Base-by-base conservation (phyloP, 2,797 vertebrate species). In the Macroramphosus scolopax region DNA sequence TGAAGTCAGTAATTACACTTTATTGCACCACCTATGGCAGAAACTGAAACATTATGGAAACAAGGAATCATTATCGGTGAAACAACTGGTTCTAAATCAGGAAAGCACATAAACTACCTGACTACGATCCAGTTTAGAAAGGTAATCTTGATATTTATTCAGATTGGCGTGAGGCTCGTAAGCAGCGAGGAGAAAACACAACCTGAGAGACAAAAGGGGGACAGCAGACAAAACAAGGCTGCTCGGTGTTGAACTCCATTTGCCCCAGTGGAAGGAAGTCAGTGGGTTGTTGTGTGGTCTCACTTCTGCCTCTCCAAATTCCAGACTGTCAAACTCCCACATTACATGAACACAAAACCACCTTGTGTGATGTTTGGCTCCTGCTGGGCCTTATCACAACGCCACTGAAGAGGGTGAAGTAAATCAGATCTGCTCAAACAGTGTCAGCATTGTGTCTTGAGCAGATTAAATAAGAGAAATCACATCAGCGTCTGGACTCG, bases 291-390 rank as follows among this genome's bases (percentile, higher is more conserved):
- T 80, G 72, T 75, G 70, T 70, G 74, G 68, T 52, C 70, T 65
- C 5, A 8, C 43, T 73, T 46, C 55, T 61, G 49, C 53, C 35
- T 33, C 53, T 22, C 43, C 57, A 53, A 63, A 78, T 68, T 80
- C 68, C 73, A 75, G 45, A 16, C 32, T 0, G 33, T 73, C 53
- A 57, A 46, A 49, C 48, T 80, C 70, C 68, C 49, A 75, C 60
- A 47, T 72, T 67, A 73, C 73, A 63, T 28, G 25, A 79, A 80
- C 63, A 76, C 68, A 67, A 75, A 82, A 81, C 58, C 60, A 79
- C 79, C 73, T 66, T 73, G 70, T 81, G 69, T 76, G 77, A 83
- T 67, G 73, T 65, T 73, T 81, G 77, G 81, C 77, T 78, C 55
- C 51, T 25, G 61, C 49, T 43, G 30, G 31, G 40, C 51, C 66